phyloP scores from a whole-genome alignment of 1,140 invertebrate genomes.

The Pectinophora gossypiella region DNA sequence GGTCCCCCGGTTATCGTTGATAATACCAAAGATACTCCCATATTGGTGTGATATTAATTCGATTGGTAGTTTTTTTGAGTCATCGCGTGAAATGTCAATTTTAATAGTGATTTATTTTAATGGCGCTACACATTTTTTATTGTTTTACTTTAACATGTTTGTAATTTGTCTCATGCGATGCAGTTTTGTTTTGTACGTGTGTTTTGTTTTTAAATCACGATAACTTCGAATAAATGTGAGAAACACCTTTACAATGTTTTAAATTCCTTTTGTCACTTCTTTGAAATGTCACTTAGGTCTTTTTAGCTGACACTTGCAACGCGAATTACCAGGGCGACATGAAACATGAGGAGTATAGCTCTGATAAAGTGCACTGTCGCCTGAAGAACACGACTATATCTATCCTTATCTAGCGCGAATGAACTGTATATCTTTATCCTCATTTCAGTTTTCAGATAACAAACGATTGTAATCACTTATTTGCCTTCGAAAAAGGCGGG shows the following conservation, averaged over 20 bases:
- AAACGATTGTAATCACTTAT: too few relatives aligned
- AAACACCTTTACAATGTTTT: conserved; percentile 6
- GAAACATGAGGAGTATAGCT: not conserved
- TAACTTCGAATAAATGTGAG: not conserved
- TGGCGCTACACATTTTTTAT: not conserved
- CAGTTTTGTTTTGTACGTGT: not conserved
- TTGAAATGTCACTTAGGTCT: not conserved
- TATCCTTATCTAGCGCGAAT: too few relatives aligned
- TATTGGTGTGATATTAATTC: conserved; percentile 56
- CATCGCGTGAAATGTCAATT: conserved; percentile 64
- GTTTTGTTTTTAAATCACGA: not conserved
- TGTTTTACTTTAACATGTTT: not conserved
- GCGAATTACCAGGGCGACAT: not conserved
- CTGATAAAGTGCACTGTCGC: not conserved
- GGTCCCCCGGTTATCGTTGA: conserved; percentile 39
- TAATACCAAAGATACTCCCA: conserved; percentile 48
- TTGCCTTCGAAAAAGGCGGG: too few relatives aligned
- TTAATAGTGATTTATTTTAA: conserved; percentile 61
- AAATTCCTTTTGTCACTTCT: conserved; percentile 1
- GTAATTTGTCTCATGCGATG: not conserved
- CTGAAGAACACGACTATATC: too few relatives aligned
- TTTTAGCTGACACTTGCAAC: not conserved
- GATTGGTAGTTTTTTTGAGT: conserved; percentile 32
- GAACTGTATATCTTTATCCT: too few relatives aligned
- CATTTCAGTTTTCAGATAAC: too few relatives aligned